phyloP scores from a whole-genome alignment of 2,888 invertebrate species.

The Hyposoter dolosus region DNA sequence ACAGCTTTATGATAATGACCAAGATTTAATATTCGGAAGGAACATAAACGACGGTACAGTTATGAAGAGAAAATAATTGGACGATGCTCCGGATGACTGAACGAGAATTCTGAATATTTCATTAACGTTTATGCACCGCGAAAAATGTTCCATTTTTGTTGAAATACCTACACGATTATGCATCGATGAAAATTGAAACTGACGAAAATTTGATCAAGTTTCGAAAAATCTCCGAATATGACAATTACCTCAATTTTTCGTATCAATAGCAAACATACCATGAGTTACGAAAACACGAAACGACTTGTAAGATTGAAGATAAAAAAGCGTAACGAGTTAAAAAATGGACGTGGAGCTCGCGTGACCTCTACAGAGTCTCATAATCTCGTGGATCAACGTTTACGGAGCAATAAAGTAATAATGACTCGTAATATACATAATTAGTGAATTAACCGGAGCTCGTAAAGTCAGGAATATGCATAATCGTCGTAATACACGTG shows the following conservation, averaged over 20 bases:
- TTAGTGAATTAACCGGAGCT: slow-evolving; percentile 5
- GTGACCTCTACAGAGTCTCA: background rate
- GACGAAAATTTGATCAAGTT: background rate
- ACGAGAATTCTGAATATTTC: background rate
- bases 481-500: slow-evolving; percentile 2
- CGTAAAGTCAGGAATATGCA: slow-evolving; percentile 21
- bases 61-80: background rate
- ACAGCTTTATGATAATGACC: background rate
- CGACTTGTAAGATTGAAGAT: background rate
- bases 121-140: background rate
- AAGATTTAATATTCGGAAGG: background rate
- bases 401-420: slow-evolving; percentile 4
- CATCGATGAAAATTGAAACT: background rate
- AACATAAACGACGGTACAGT: background rate
- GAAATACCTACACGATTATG: background rate
- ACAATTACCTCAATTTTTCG: background rate
- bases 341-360: background rate
- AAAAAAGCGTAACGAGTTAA: background rate
- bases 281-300: background rate
- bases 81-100: background rate
- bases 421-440: slow-evolving; percentile 19
- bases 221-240: background rate
- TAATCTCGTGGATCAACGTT: slow-evolving; percentile 14
- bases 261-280: background rate
- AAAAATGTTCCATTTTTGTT: background rate